Base-by-base conservation (phyloP, 2,113 vertebrate genomes). In the Oxyura jamaicensis region DNA sequence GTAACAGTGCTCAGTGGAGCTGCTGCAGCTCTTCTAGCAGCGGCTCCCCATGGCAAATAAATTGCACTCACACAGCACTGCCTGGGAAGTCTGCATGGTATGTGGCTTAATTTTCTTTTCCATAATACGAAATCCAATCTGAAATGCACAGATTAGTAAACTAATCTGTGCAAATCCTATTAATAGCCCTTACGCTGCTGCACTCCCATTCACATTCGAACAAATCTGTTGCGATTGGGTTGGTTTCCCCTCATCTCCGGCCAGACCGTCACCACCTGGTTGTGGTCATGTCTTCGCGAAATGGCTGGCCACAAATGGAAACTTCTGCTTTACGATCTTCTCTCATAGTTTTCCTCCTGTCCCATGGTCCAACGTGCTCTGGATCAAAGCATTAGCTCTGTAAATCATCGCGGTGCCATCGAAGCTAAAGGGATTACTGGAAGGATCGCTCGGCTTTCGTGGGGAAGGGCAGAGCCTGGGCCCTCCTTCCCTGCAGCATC, bases 91-190 rank as follows among this genome's bases (percentile, higher is more conserved):
- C 94, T 78, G 74, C 35, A 7, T 80, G 91, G 86, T 82, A 96
- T 85, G 94, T 82, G 89, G 83, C 71, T 95, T 95, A n/a, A 89
- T 96, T 96, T 97, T 79, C 86, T 92, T 90, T 85, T 96, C 96
- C 92, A 91, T 93, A 87, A 94, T 89, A 69, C 85, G 96, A 96
- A 97, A 97, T 96, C 86, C 96, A 95, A 94, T 92, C 93, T 91
- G 88, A 95, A 96, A 96, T 93, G 83, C 91, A 85, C 83, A 94
- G 95, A 95, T 96, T 96, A 94, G 91, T 93, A 93, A 86, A 89
- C 88, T 96, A 94, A 96, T 96, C 95, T 93, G 83, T 96, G 88
- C 74, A 96, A 97, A 97, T 96, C 96, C 96, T 93, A 96, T 93
- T 96, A 95, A 96, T 85, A 93, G 95, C 81, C 68, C 59, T 95